Evolutionary conservation across 2,888 invertebrate species (phyloP), one percentile per base, ranked within the genome.

Genomic region (Hemistola chrysoprasaria): DNA sequence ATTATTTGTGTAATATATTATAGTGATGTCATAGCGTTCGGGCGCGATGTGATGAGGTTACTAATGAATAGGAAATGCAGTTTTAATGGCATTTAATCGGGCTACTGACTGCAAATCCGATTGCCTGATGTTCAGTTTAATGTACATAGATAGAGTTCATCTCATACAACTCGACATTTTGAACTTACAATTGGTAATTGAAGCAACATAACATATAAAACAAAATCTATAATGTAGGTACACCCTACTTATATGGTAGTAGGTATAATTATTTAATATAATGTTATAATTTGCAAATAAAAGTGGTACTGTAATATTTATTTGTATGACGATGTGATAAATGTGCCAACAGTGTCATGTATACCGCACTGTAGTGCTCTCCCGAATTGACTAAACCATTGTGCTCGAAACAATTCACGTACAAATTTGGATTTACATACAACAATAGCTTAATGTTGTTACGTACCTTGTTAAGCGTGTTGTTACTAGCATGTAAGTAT

Each of bases 381-480:
- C 77, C 23, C 25, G 38, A 81, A 78, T 82, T 78, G 69, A 78
- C 64, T 71, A 67, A 80, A 73, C 70, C 73, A 61, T 65, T 57
- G 67, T 59, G 62, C 71, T 65, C 65, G 66, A 69, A 72, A 74
- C 75, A 72, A 72, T 71, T 54, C 71, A 64, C 65, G 64, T 65
- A 58, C 56, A 49, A 16, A 16, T 16, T 52, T 57, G 58, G 64
- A 66, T 79, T 79, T 74, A 66, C 65, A 65, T 68, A 65, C 60
- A 62, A 47, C 45, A 65, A 63, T 55, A 53, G 55, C 45, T 59
- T 50, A 43, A 37, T 50, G 46, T 51, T 55, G 71, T 70, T 71
- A 72, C 71, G 71, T 53, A 46, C 47, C 46, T 44, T 39, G 31
- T 46, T 37, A 45, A 50, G 46, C 44, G n/a, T n/a, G n/a, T 44